Percentiles rank a stretch among this genome's conserved stretches.
Conservation (phyloP, 2,888 invertebrate species). For the Uropetala carovei region DNA sequence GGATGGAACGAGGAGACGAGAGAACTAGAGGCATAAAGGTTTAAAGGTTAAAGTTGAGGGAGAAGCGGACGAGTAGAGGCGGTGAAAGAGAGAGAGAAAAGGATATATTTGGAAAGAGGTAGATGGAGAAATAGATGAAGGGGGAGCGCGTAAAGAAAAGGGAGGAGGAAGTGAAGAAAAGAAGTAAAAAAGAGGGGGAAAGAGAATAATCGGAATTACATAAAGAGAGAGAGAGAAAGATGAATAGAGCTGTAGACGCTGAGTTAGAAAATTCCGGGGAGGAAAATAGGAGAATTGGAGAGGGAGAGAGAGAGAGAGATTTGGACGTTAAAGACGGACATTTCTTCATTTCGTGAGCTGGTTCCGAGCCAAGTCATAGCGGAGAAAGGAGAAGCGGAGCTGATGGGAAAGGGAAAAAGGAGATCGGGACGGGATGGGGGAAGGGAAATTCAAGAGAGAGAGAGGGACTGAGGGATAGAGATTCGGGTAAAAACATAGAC, state of each 20-base stretch:
- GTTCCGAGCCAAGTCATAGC: conserved; percentile 38
- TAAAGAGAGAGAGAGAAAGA: not conserved
- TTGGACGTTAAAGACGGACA: not conserved
- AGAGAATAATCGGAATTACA: not conserved
- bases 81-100: not conserved
- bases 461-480: not conserved
- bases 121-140: not conserved
- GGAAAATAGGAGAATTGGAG: no score
- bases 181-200: not conserved
- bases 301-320: not conserved
- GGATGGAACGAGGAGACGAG: not conserved
- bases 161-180: not conserved
- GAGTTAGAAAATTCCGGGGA: not conserved
- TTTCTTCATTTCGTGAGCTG: conserved; percentile 56
- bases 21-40: no score
- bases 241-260: not conserved
- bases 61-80: not conserved
- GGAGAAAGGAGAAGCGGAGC: conserved; percentile 13
- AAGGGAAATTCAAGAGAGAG: not conserved
- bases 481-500: not conserved
- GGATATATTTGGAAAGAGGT: not conserved
- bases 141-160: not conserved
- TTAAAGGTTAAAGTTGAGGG: not conserved
- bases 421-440: not conserved
- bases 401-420: not conserved